Evolutionary conservation across 2,888 invertebrate species (phyloP).

Genomic region (Meliscaeva auricollis): DNA sequence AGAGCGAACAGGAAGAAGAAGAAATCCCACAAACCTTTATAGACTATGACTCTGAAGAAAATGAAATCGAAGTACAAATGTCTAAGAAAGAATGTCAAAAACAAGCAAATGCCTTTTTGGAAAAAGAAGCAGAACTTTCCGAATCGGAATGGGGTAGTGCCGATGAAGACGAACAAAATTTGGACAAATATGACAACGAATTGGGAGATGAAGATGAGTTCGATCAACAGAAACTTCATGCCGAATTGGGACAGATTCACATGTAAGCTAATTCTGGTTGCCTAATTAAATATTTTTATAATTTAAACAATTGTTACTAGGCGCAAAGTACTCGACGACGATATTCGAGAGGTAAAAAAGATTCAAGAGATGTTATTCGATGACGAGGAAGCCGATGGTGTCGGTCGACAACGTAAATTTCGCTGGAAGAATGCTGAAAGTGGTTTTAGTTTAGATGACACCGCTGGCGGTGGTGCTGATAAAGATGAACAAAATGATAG

Average conservation of each 20-base stretch:
- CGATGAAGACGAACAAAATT: conserved; percentile 93
- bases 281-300: conserved; percentile 11
- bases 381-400: conserved; percentile 93
- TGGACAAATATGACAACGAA: conserved; percentile 93
- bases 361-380: conserved; percentile 94
- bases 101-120: conserved; percentile 90
- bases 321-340: conserved; percentile 93
- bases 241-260: conserved; percentile 93
- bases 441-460: conserved; percentile 81
- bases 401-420: conserved; percentile 92
- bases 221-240: conserved; percentile 90
- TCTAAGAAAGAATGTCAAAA: conserved; percentile 81
- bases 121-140: conserved; percentile 95
- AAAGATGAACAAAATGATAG: conserved; percentile 84
- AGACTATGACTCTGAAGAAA: conserved; percentile 94
- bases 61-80: conserved; percentile 86
- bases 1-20: conserved; percentile 79
- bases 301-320: conserved; percentile 82
- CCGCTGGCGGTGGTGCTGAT: conserved; percentile 78
- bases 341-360: conserved; percentile 92
- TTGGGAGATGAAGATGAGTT: conserved; percentile 93
- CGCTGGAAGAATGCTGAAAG: conserved; percentile 92
- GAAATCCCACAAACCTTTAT: conserved; percentile 85
- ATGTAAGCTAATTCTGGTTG: conserved; percentile 86
- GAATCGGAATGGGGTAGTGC: conserved; percentile 96